phyloP scores from a whole-genome alignment of 2,888 invertebrate species.

The Pristionchus mayeri region DNA sequence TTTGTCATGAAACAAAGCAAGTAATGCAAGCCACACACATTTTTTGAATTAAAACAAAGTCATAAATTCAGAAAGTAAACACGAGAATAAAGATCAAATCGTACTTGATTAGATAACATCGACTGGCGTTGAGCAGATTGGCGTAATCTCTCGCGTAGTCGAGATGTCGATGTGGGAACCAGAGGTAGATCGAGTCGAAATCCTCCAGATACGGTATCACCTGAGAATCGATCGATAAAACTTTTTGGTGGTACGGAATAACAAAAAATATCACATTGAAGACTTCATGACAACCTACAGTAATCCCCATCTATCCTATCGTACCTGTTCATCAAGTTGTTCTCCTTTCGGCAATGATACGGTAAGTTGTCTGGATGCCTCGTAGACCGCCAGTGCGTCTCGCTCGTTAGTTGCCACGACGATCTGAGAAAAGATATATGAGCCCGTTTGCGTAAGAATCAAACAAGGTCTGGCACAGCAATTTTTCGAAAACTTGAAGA shows the following conservation, averaged over 20 bases:
- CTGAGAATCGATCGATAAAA: conserved; percentile 62
- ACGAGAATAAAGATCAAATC: background rate
- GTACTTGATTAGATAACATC: conserved; percentile 73
- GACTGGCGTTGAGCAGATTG: conserved; percentile 65
- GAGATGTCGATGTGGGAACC: conserved; percentile 77
- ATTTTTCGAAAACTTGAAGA: too few species aligned
- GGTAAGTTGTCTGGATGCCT: conserved; percentile 68
- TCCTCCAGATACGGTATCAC: conserved; percentile 78
- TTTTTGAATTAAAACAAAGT: too few species aligned
- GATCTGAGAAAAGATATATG: too few species aligned
- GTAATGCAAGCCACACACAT: too few species aligned
- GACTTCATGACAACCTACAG: background rate
- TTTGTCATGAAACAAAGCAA: too few species aligned
- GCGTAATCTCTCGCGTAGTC: conserved; percentile 74
- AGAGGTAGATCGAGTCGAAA: conserved; percentile 78
- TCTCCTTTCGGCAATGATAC: conserved; percentile 72
- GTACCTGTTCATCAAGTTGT: conserved; percentile 59
- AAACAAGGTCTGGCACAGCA: too few species aligned
- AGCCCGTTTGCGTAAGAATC: too few species aligned
- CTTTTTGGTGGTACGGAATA: background rate
- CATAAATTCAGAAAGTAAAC: too few species aligned
- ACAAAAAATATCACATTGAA: too few species aligned
- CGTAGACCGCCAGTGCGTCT: conserved; percentile 74
- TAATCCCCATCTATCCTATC: background rate
- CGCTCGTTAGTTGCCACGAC: conserved; percentile 73